Percentiles rank a stretch among this genome's conserved stretches.
Evolutionary conservation across 2,888 invertebrate species (phyloP).

Genomic region (Ernsta delagoae): DNA sequence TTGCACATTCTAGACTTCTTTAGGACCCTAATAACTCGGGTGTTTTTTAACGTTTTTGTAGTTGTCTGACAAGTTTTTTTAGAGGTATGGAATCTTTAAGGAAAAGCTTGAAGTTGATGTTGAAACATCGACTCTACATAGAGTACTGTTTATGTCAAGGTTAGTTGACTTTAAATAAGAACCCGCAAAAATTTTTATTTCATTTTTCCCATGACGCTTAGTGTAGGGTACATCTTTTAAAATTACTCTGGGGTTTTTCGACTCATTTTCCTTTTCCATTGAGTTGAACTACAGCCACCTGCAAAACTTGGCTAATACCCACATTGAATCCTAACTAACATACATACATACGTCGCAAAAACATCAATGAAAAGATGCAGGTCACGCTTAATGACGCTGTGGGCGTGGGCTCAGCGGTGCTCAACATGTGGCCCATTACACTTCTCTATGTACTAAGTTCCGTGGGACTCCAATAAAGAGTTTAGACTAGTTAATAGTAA

Average conservation of each 20-base stretch:
- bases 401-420: constrained; percentile 32
- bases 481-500: no score
- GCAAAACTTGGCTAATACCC: constrained; percentile 1
- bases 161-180: no score
- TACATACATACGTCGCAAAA: constrained; percentile 1
- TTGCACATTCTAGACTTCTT: constrained; percentile 3
- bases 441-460: background rate
- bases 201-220: no score
- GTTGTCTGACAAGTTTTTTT: background rate
- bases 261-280: constrained; percentile 9
- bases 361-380: constrained; percentile 32
- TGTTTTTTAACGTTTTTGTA: no score
- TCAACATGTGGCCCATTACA: constrained; percentile 22
- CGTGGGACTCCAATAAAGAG: no score
- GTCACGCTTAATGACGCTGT: constrained; percentile 28
- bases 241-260: no score
- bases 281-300: background rate
- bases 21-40: background rate
- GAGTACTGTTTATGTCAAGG: no score
- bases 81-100: background rate
- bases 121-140: no score
- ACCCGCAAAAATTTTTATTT: no score
- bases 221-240: no score
- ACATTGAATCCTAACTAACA: background rate
- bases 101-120: no score